Evolutionary conservation across 2,888 invertebrate species (phyloP).

Genomic region (Glaucopsyche alexis): DNA sequence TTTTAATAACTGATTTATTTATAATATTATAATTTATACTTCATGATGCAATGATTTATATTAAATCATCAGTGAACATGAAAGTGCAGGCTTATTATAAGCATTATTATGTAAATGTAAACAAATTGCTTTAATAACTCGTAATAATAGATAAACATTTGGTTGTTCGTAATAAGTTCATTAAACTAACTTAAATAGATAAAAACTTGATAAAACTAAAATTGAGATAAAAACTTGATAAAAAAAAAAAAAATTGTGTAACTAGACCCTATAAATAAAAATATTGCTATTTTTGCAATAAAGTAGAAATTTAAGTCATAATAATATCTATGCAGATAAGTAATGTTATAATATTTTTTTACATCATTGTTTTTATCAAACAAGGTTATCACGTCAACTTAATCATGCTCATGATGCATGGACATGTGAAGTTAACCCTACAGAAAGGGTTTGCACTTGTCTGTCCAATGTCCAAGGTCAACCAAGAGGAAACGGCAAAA

Average conservation of each 20-base stretch:
- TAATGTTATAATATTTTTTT: conserved; percentile 20
- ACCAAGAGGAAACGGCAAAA: not conserved
- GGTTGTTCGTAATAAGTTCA: no score
- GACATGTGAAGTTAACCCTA: not conserved
- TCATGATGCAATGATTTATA: not conserved
- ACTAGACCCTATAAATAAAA: not conserved
- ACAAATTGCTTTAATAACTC: not conserved
- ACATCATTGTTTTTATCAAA: conserved; percentile 24
- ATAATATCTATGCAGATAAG: conserved; percentile 16
- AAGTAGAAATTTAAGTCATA: conserved; percentile 6
- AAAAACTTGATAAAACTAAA: no score
- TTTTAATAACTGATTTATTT: no score
- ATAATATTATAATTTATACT: not conserved
- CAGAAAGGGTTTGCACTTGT: not conserved
- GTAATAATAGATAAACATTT: no score
- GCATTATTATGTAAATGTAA: not conserved
- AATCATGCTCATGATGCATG: conserved; percentile 20
- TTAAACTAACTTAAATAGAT: no score
- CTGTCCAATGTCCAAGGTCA: not conserved
- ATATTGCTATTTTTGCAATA: conserved; percentile 12
- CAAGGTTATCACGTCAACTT: not conserved
- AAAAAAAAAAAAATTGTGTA: not conserved
- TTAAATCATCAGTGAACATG: not conserved
- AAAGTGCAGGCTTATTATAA: not conserved
- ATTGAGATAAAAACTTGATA: not conserved